Evolutionary conservation across 1,140 invertebrate species (phyloP).

Genomic region (Magallana ariakensis): DNA sequence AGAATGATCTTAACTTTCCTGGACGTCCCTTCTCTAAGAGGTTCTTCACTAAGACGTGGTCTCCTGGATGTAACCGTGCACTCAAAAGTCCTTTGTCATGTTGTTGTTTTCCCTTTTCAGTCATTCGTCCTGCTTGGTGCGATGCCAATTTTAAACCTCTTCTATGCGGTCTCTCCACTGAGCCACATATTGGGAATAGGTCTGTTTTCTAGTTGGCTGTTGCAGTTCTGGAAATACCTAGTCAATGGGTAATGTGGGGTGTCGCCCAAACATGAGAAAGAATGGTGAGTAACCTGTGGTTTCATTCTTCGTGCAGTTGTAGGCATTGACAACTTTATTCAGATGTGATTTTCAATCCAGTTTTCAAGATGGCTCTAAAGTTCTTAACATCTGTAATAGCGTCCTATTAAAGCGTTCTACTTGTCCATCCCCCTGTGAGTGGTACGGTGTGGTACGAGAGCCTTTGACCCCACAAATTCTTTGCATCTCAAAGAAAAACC

Average conservation of each 20-base stretch:
- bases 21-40: too few species aligned
- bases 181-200: not conserved
- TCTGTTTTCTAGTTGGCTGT: not conserved
- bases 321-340: too few species aligned
- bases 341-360: too few species aligned
- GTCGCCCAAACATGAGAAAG: slow-evolving; percentile 35
- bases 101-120: not conserved
- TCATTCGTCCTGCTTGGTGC: not conserved
- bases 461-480: slow-evolving; percentile 31
- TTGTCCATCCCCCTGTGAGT: too few species aligned
- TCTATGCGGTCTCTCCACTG: not conserved
- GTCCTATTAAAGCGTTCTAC: too few species aligned
- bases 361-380: too few species aligned
- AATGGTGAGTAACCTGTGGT: too few species aligned
- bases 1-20: too few species aligned
- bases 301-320: too few species aligned
- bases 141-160: not conserved
- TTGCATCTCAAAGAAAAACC: too few species aligned
- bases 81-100: not conserved
- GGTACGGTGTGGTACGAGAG: not conserved
- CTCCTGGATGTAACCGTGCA: not conserved
- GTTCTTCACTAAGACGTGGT: not conserved
- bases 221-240: slow-evolving; percentile 43
- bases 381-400: too few species aligned
- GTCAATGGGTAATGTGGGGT: slow-evolving; percentile 51